These are phyloP conservation scores for Strongylocentrotus purpuratus DNA, from an alignment of 35 echinoderm and acorn worm genomes.

Conservation along the genomic window DNA sequence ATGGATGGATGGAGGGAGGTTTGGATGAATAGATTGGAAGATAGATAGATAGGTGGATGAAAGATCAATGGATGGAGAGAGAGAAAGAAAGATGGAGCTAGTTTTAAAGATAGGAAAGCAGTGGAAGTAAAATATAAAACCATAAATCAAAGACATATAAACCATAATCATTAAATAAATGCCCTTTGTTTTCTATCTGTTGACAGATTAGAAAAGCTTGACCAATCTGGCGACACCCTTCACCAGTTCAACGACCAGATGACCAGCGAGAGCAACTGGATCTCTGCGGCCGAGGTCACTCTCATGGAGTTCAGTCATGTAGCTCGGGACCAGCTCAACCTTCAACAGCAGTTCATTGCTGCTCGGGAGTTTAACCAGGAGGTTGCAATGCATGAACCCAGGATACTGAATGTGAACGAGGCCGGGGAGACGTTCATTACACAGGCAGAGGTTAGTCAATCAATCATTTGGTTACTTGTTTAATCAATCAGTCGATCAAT, in stretches of 20 bases:
- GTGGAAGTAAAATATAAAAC: no score
- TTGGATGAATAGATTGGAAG: no score
- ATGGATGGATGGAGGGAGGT: not conserved
- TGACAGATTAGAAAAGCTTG: constrained; percentile 76
- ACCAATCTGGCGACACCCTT: constrained; percentile 72
- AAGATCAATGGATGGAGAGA: no score
- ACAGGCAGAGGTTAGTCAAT: constrained; percentile 71
- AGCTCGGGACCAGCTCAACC: constrained; percentile 62
- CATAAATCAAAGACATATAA: no score
- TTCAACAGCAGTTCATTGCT: constrained; percentile 75
- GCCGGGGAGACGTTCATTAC: constrained; percentile 65
- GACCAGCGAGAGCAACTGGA: constrained; percentile 91
- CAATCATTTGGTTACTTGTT: no score
- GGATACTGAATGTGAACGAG: constrained; percentile 56
- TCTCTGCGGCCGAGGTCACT: constrained; percentile 83
- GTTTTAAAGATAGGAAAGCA: no score
- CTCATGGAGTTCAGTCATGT: constrained; percentile 83
- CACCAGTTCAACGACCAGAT: constrained; percentile 66
- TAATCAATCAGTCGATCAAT: no score
- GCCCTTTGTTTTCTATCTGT: not conserved
- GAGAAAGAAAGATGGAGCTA: no score
- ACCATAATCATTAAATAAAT: no score
- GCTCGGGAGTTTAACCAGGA: constrained; percentile 82
- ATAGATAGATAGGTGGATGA: no score
- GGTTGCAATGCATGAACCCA: constrained; percentile 72